These are phyloP conservation scores for Meteorus cinctellus DNA, from an alignment of 2,888 invertebrate genomes.

Conservation along the genomic window DNA sequence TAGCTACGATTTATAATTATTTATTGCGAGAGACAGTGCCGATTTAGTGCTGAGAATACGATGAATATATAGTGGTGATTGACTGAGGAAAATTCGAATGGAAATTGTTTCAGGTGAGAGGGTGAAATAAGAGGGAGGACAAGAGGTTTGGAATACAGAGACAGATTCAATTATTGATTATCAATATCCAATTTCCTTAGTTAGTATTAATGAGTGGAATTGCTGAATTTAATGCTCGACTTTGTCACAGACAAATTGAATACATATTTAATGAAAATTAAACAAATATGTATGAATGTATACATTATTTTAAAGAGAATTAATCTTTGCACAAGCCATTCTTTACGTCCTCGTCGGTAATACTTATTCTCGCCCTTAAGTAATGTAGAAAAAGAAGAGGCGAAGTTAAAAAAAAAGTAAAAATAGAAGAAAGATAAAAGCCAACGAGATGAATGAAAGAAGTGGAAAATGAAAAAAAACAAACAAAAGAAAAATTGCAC, in stretches of 20 bases:
- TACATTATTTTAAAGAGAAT: not conserved
- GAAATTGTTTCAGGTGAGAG: not conserved
- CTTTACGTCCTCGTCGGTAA: not conserved
- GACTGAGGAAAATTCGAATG: not conserved
- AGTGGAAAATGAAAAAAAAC: not conserved
- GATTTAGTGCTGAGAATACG: not conserved
- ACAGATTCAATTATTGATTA: not conserved
- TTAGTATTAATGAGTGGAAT: not conserved
- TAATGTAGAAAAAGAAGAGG: not conserved
- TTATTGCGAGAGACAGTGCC: too few relatives aligned
- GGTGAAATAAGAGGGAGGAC: too few relatives aligned
- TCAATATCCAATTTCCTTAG: conserved; percentile 2
- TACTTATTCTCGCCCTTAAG: conserved; percentile 24
- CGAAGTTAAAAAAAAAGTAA: not conserved
- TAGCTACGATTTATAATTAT: too few relatives aligned
- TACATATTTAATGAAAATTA: conserved; percentile 4
- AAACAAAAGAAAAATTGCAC: conserved; percentile 1
- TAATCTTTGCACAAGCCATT: conserved; percentile 10
- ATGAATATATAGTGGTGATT: too few relatives aligned
- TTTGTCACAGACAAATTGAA: not conserved
- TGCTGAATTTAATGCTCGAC: not conserved
- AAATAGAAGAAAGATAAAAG: conserved; percentile 10
- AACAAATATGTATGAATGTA: not conserved
- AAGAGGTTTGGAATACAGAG: too few relatives aligned
- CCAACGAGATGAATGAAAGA: not conserved